Evolutionary conservation across 2,797 vertebrate species (phyloP), one percentile per base, ranked within the genome.

Genomic region (Halcyon chelicuti): DNA sequence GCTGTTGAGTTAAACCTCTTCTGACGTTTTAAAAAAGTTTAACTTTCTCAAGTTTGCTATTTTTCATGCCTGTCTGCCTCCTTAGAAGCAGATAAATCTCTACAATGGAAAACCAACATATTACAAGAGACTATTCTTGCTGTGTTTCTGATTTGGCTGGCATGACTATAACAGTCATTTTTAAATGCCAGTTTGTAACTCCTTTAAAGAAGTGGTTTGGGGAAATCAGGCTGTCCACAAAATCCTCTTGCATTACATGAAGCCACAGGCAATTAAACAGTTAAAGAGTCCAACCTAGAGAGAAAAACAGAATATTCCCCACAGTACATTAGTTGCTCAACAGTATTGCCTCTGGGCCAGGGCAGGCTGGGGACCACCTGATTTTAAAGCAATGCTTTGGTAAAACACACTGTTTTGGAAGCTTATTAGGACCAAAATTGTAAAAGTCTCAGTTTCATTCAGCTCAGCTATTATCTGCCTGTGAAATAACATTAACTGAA

Each of bases 41-140:
- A 91, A 88, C 75, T 96, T 96, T 82, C 66, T 92, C 46, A 82
- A 76, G 52, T 93, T 96, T 93, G 16, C 40, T 82, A 8, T 20
- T 82, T 94, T 86, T 90, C 51, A 61, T 91, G 67, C 63, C 37
- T 91, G 62, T 73, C 86, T 94, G 40, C 25, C 44, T 82, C 20
- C 44, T 73, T 60, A 86, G 74, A 22, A 73, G 61, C 57, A 90
- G 71, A 88, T 89, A 94, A 94, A 91, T 82, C 60, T 82, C 65
- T 92, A 72, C 72, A 79, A 25, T 61, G 60, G 81, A 82, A 92
- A 87, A 87, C 31, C 49, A 52, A 61, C 67, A 33, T 63, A 88
- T 55, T 90, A 63, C 67, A 77, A 77, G 47, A 92, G 29, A 35
- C 55, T 80, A 9, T 83, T 91, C 40, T 91, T 83, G 26, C 18